These are phyloP conservation scores for Euplexia lucipara DNA, from an alignment of 2,888 invertebrate species.

Conservation along the genomic window DNA sequence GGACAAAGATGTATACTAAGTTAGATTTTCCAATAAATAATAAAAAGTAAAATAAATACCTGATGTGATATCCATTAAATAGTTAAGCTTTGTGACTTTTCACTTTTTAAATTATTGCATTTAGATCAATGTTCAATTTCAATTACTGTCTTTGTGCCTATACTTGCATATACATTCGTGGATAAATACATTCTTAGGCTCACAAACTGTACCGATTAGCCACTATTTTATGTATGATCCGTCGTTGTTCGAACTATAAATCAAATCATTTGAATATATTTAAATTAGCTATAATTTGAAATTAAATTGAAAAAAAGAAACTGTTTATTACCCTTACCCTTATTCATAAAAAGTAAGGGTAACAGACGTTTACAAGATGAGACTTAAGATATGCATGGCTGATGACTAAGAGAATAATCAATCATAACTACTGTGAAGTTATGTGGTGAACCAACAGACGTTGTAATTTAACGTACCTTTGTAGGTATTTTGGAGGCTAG, in stretches of 20 bases:
- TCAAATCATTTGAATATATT: background rate
- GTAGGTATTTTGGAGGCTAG: background rate
- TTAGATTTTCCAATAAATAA: slow-evolving; percentile 16
- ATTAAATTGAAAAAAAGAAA: background rate
- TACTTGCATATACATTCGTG: background rate
- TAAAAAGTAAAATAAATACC: slow-evolving; percentile 23
- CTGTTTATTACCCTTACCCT: slow-evolving; percentile 17
- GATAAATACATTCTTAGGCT: slow-evolving; percentile 2
- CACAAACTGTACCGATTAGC: background rate
- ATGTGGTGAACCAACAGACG: no score
- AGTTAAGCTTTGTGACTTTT: slow-evolving; percentile 25
- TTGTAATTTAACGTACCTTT: background rate
- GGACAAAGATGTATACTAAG: slow-evolving; percentile 20
- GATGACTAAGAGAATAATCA: no score
- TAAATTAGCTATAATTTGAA: background rate
- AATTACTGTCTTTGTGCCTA: background rate
- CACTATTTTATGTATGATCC: slow-evolving; percentile 3
- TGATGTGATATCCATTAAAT: slow-evolving; percentile 51
- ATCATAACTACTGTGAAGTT: no score
- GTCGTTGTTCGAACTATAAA: background rate
- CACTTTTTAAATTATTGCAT: slow-evolving; percentile 19
- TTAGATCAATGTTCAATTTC: slow-evolving; percentile 8
- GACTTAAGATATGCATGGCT: background rate
- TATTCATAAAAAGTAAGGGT: background rate
- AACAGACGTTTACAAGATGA: background rate